Conservation (phyloP, 1,140 invertebrate species). For the Halyomorpha halys region DNA sequence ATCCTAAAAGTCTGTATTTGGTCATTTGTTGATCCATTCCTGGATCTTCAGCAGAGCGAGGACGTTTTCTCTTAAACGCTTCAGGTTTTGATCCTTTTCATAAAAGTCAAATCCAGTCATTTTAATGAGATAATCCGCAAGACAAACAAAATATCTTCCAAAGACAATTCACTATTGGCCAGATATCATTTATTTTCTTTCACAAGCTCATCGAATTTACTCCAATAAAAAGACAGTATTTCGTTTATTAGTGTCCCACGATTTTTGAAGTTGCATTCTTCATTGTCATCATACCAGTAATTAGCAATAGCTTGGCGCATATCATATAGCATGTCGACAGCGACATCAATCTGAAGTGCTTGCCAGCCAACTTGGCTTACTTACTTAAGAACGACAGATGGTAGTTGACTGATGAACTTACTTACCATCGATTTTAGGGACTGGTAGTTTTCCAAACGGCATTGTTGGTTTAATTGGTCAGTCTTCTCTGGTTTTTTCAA, state of each 20-base stretch:
- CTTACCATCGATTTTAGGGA: constrained; percentile 46
- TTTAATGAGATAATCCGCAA: constrained; percentile 49
- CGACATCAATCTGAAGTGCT: constrained; percentile 40
- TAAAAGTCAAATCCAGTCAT: too few relatives aligned
- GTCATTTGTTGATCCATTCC: constrained; percentile 37
- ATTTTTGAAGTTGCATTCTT: constrained; percentile 33
- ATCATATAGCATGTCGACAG: constrained; percentile 35
- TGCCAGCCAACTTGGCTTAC: constrained; percentile 44
- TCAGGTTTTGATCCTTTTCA: constrained; percentile 41
- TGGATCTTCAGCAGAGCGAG: constrained; percentile 35
- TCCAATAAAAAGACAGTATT: constrained; percentile 42
- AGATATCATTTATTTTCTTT: constrained; percentile 39
- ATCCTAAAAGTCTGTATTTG: constrained; percentile 16
- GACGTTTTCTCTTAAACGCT: constrained; percentile 36
- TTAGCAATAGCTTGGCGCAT: constrained; percentile 33
- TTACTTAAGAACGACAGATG: constrained; percentile 45
- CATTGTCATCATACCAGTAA: constrained; percentile 31
- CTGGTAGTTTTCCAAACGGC: constrained; percentile 45
- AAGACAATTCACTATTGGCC: constrained; percentile 38
- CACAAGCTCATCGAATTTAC: constrained; percentile 40
- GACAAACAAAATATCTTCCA: constrained; percentile 44
- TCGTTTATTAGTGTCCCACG: constrained; percentile 27
- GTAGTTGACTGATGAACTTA: constrained; percentile 40
- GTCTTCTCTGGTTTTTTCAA: too few relatives aligned
- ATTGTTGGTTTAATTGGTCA: too few relatives aligned